phyloP scores from a whole-genome alignment of 2,888 invertebrate species.

The Mylabris sibirica region DNA sequence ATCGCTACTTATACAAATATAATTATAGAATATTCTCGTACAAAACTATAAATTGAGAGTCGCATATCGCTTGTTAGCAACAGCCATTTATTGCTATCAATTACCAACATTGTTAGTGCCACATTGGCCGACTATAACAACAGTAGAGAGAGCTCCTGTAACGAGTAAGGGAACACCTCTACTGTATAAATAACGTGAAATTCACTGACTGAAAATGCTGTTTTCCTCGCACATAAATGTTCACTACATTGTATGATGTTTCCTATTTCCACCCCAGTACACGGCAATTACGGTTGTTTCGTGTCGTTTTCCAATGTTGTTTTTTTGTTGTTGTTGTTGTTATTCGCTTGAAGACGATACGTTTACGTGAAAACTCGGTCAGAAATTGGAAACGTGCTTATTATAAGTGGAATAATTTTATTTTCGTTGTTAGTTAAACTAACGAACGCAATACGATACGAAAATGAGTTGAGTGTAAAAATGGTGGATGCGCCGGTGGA shows the following conservation, averaged over 20 bases:
- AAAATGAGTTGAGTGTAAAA: background rate
- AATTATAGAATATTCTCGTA: background rate
- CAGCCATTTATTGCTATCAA: constrained; percentile 53
- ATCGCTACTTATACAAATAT: background rate
- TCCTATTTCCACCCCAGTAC: constrained; percentile 30
- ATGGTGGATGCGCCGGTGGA: constrained; percentile 1
- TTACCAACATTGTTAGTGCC: constrained; percentile 51
- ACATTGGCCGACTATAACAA: constrained; percentile 45
- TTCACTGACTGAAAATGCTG: constrained; percentile 27
- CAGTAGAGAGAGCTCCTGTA: constrained; percentile 45
- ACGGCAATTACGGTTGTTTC: constrained; percentile 25
- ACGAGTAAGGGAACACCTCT: constrained; percentile 44
- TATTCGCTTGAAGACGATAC: no score
- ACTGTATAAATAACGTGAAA: constrained; percentile 38
- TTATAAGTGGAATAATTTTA: background rate
- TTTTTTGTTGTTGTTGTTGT: no score
- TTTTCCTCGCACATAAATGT: constrained; percentile 32
- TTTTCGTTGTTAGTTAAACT: background rate
- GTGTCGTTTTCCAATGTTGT: background rate
- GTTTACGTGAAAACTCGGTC: no score
- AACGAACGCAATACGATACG: background rate
- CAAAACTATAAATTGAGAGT: constrained; percentile 46
- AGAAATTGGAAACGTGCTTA: background rate
- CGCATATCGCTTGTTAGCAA: constrained; percentile 52
- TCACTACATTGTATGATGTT: constrained; percentile 29